These are phyloP conservation scores for Andrena chrysosceles DNA, from an alignment of 2,888 invertebrate genomes.

Conservation along the genomic window DNA sequence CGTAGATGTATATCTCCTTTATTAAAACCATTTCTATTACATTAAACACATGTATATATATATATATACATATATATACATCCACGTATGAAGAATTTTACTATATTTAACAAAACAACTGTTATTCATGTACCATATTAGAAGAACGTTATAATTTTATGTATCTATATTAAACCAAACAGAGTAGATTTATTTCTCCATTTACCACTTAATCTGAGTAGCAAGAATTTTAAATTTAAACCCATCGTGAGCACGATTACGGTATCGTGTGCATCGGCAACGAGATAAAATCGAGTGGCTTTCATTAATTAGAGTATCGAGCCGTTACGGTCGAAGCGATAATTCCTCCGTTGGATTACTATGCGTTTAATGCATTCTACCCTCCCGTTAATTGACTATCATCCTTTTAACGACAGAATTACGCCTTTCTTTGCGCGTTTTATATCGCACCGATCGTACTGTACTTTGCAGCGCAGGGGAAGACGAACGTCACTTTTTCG, in stretches of 20 bases:
- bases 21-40: background rate
- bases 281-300: slow-evolving; percentile 22
- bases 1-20: background rate
- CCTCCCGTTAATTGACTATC: background rate
- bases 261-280: slow-evolving; percentile 17
- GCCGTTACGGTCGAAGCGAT: background rate
- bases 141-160: too few species aligned
- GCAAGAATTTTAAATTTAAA: slow-evolving; percentile 31
- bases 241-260: background rate
- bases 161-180: background rate
- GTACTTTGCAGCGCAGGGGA: slow-evolving; percentile 40
- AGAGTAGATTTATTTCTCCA: background rate
- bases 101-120: background rate
- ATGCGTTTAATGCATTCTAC: background rate
- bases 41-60: background rate
- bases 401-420: slow-evolving; percentile 9
- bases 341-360: background rate
- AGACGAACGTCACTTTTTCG: slow-evolving; percentile 49
- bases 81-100: too few species aligned
- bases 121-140: background rate
- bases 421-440: slow-evolving; percentile 13
- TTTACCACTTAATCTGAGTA: background rate
- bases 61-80: too few species aligned
- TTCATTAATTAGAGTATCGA: slow-evolving; percentile 20
- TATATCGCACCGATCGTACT: slow-evolving; percentile 38